Evolutionary conservation across 1,140 invertebrate genomes (phyloP), one percentile per base, ranked within the genome.

Genomic region (Drosophila tropicalis): DNA sequence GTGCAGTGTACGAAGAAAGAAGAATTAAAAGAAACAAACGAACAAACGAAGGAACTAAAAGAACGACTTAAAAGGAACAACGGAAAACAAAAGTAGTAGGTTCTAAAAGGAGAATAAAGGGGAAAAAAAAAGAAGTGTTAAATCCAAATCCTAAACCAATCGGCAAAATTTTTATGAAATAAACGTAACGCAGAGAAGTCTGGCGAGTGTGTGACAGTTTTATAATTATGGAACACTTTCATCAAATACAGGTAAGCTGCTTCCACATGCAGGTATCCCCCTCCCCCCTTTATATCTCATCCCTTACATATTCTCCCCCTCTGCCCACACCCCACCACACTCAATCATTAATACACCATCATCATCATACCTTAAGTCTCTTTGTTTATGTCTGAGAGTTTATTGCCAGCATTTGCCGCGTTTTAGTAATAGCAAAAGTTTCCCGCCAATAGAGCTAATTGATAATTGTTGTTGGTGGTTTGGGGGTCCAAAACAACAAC

Each of bases 181-280:
- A 39, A 47, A 22, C 44, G 44, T 47, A 72, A 51, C 32, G 44
- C 60, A 36, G 40, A 57, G 40, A 58, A 67, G 64, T 56, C 51
- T 62, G 54, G 29, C 44, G 56, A 61, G 58, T 61, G 76, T 67
- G 72, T 60, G 60, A 70, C 60, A 47, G 29, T 47, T 57, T 29
- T 57, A 54, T 58, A 72, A 79, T 41, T 74, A 91, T 91, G 90
- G 90, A 91, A 75, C 90, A 91, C 75, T 91, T 91, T 90, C 90
- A 91, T 90, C 90, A 91, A 81, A 91, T 91, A 79, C 90, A 91
- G 90, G 90, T 91, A 87, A 91, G 90, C 82, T 89, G 90, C 82
- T 89, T 70, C 56, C 66, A 69, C 67, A 61, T 72, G 72, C 70
- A 76, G 60, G 64, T 76, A 76, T 76, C n/a, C 44, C 44, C 17